Percentiles rank a stretch among this genome's conserved stretches.
phyloP scores from a whole-genome alignment of 2,797 vertebrate species.

The Chelonia mydas region DNA sequence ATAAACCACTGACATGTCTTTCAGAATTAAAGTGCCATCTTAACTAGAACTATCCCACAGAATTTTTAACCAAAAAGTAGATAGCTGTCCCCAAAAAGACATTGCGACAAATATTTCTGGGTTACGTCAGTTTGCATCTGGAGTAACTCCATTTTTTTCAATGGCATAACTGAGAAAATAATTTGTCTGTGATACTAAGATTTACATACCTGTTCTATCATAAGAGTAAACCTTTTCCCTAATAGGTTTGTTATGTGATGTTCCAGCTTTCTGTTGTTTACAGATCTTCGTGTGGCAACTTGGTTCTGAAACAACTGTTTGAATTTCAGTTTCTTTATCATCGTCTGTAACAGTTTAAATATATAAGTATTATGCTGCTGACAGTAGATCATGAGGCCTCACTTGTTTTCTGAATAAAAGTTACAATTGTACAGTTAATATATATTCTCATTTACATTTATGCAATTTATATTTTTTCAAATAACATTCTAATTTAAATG shows the following conservation, averaged over 20 bases:
- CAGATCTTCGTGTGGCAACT: not conserved
- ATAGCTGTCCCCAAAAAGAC: not conserved
- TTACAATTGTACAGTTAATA: not conserved
- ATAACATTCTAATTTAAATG: not conserved
- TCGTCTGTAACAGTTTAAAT: slow-evolving; percentile 45
- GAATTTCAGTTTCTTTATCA: not conserved
- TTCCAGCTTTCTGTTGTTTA: not conserved
- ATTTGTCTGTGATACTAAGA: rapidly evolving
- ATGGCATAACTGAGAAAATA: not conserved
- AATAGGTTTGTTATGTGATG: not conserved
- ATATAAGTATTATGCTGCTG: not conserved
- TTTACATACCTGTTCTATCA: slow-evolving; percentile 46
- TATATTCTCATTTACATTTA: not conserved
- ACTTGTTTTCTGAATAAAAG: not conserved
- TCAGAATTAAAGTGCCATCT: not conserved
- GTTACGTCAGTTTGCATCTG: not conserved
- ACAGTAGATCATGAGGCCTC: not conserved
- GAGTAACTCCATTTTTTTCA: not conserved
- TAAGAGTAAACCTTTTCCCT: slow-evolving; percentile 1
- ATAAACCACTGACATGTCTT: not conserved
- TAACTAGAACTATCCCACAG: not conserved
- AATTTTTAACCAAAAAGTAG: not conserved
- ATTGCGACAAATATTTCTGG: not conserved
- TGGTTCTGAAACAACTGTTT: not conserved
- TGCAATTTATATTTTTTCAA: not conserved